These are phyloP conservation scores for Rhagologus leucostigma DNA, from an alignment of 2,113 vertebrate genomes.

Conservation along the genomic window DNA sequence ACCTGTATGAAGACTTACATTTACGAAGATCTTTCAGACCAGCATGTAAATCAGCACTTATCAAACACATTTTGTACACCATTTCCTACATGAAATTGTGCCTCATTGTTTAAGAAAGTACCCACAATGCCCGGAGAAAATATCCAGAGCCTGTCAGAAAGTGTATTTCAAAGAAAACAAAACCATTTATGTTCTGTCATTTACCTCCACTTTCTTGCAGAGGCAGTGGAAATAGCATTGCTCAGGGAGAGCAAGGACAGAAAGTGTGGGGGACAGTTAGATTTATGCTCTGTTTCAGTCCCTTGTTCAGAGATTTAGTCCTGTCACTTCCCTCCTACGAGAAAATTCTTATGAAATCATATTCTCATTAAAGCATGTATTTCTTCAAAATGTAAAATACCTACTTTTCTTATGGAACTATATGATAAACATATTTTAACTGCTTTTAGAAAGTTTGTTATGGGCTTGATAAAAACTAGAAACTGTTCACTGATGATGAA, in stretches of 20 bases:
- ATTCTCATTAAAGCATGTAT: neutral
- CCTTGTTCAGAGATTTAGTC: neutral
- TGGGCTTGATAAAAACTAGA: neutral
- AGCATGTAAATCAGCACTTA: neutral
- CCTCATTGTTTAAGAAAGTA: neutral
- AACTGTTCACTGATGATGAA: neutral
- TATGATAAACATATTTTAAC: neutral
- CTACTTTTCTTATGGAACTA: neutral
- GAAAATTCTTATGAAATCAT: neutral
- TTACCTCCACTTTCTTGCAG: neutral
- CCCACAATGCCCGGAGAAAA: neutral
- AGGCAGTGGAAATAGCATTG: neutral
- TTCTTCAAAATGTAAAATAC: neutral
- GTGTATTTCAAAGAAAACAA: neutral
- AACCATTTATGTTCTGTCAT: neutral
- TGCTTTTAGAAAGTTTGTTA: neutral
- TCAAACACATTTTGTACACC: neutral
- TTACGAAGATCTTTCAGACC: neutral
- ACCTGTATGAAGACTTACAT: neutral
- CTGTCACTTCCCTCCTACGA: neutral
- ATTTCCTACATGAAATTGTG: neutral
- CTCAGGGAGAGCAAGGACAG: neutral
- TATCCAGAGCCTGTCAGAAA: neutral
- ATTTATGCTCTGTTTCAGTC: neutral
- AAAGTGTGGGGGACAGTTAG: neutral